Conservation (phyloP, 2,113 vertebrate species). For the Paracanthobrama guichenoti region DNA sequence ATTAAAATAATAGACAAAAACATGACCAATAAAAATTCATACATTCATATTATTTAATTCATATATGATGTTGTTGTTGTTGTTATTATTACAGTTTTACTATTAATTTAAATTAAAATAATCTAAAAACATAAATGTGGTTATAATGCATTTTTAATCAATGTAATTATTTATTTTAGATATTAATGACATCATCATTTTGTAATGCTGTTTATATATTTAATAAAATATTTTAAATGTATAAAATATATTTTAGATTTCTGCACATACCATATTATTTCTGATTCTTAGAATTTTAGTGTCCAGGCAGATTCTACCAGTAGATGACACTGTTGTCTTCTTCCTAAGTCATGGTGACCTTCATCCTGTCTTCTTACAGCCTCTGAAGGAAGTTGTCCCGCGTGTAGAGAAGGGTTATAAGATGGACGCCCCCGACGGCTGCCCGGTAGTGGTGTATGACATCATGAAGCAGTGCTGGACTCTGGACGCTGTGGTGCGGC, state of each 20-base stretch:
- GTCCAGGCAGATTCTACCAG: not conserved
- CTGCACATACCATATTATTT: not conserved
- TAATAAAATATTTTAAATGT: not conserved
- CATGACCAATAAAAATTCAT: not conserved
- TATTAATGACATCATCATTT: not conserved
- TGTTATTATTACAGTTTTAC: not conserved
- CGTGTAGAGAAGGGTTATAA: constrained; percentile 95
- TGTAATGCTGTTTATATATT: not conserved
- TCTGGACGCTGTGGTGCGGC: constrained; percentile 82
- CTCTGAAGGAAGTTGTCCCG: constrained; percentile 93
- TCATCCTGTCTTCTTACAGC: constrained; percentile 67
- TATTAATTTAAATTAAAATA: not conserved
- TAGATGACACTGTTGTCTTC: constrained; percentile 40
- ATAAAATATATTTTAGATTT: not conserved
- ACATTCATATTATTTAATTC: too few species aligned
- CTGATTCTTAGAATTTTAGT: not conserved
- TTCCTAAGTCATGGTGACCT: not conserved
- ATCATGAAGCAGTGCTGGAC: constrained; percentile 98
- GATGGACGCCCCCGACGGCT: constrained; percentile 94
- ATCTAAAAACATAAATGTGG: not conserved
- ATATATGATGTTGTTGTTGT: too few species aligned
- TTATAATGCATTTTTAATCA: not conserved
- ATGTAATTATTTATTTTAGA: not conserved
- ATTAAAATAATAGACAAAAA: too few species aligned
- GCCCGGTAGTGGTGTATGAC: constrained; percentile 86